Evolutionary conservation across 2,797 vertebrate genomes (phyloP), one percentile per base, ranked within the genome.

Genomic region (Rhinatrema bivittatum): DNA sequence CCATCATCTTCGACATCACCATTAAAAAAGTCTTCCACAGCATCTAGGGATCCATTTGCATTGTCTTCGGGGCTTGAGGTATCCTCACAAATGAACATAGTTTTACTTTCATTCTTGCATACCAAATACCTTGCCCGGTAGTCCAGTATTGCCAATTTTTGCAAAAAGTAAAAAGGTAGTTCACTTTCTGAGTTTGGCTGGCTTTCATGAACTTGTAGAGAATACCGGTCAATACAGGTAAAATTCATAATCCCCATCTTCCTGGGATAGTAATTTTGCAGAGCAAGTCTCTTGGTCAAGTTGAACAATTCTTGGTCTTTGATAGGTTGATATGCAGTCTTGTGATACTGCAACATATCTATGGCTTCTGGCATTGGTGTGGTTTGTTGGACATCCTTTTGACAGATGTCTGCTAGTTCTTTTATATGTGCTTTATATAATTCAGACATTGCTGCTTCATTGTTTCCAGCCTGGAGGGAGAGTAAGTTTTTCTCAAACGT

Each of bases 71-170:
- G 0, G 6, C 39, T n/a, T 9, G 16, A 5, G n/a, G n/a, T 10
- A 1, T 0, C 0, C 3, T 2, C 3, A 3, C 0, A 1, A 10
- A 6, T 6, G 3, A 8, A 3, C 1, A 15, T 32, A 32, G 7
- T 31, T 13, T 34, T 9, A 18, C 2, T 46, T 4, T 49, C 5
- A 0, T 39, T 24, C 32, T n/a, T 51, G 19, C 65, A 67, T 22
- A 51, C 56, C 25, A 78, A 46, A 36, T 73, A 51, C 50, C 76
- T 66, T 12, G 65, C 56, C 29, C 19, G 60, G 27, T 82, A 78
- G 48, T 87, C 72, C 56, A 81, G 42, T 0, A 50, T 58, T 40
- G 84, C 32, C 3, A 82, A 48, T 36, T 59, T 78, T 14, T 85
- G 72, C 29, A 76, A 22, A 37, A 78, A 81, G 28, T 58, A 62